Evolutionary conservation across 2,888 invertebrate genomes (phyloP).

Genomic region (Amblyteles armatorius): DNA sequence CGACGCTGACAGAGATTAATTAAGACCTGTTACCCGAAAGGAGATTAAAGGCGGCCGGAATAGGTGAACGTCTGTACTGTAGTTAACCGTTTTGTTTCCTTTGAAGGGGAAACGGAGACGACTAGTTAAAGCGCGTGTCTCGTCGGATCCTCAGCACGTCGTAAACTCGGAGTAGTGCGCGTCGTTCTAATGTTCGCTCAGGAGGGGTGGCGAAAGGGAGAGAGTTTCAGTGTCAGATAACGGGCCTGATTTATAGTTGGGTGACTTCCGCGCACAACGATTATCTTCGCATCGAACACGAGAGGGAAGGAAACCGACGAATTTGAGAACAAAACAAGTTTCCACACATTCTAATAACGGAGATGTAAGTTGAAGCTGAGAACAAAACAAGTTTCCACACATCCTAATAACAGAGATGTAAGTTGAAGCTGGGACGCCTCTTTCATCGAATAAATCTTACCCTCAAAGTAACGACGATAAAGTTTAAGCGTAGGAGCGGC

Average conservation of each 20-base stretch:
- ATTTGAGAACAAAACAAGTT: conserved; percentile 10
- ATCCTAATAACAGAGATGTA: conserved; percentile 3
- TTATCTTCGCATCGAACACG: conserved; percentile 57
- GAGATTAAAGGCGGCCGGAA: not conserved
- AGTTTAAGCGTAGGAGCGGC: not conserved
- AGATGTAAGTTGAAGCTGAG: not conserved
- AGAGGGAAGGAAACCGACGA: conserved; percentile 39
- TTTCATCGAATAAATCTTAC: not conserved
- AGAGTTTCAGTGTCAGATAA: conserved; percentile 56
- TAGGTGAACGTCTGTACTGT: not conserved
- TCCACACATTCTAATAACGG: conserved; percentile 22
- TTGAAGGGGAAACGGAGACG: not conserved
- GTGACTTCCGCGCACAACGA: conserved; percentile 50
- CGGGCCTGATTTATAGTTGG: conserved; percentile 46
- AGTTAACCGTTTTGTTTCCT: not conserved
- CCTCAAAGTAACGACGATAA: not conserved
- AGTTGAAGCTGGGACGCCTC: not conserved
- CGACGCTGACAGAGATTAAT: not conserved
- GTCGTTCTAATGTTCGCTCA: conserved; percentile 11
- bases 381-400: conserved; percentile 12
- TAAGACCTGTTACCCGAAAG: not conserved
- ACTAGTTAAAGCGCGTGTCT: not conserved
- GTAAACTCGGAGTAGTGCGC: not conserved
- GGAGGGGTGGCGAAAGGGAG: not conserved
- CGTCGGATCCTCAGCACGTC: not conserved